Conservation (phyloP, 2,888 invertebrate genomes). For the Rhingia campestris region DNA sequence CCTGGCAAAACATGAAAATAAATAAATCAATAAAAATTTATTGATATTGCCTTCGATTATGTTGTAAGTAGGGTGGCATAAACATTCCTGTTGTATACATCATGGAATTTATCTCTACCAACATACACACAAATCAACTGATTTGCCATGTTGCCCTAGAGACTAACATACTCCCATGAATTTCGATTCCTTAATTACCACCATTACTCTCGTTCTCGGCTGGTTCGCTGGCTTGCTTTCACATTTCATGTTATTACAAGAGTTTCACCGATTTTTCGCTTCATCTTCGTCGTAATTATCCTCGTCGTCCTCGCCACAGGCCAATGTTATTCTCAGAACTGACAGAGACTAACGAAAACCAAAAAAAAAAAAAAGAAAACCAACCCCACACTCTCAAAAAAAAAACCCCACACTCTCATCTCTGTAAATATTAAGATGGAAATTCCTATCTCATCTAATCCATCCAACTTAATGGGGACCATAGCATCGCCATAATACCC, state of each 20-base stretch:
- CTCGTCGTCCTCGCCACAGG: constrained; percentile 33
- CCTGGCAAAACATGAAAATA: too few relatives aligned
- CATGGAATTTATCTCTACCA: not conserved
- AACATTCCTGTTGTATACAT: too few relatives aligned
- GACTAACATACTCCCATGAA: constrained; percentile 33
- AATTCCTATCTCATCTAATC: constrained; percentile 65
- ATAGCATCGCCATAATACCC: constrained; percentile 36
- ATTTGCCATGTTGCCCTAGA: constrained; percentile 16
- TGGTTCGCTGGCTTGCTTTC: constrained; percentile 8
- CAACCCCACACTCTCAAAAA: not conserved
- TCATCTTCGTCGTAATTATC: constrained; percentile 54
- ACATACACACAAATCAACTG: constrained; percentile 56
- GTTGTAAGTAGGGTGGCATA: too few relatives aligned
- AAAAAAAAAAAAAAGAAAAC: constrained; percentile 19
- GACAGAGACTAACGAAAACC: constrained; percentile 6
- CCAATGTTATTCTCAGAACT: constrained; percentile 3
- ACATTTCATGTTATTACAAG: constrained; percentile 56
- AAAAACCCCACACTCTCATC: constrained; percentile 46
- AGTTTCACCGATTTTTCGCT: constrained; percentile 32
- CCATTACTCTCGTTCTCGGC: constrained; percentile 41
- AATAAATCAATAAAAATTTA: too few relatives aligned
- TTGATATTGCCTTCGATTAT: too few relatives aligned
- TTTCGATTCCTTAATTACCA: constrained; percentile 62
- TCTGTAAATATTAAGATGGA: constrained; percentile 66
- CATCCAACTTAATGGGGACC: constrained; percentile 67